phyloP scores from a whole-genome alignment of 2,113 vertebrate genomes.

The Terrapene triunguis region DNA sequence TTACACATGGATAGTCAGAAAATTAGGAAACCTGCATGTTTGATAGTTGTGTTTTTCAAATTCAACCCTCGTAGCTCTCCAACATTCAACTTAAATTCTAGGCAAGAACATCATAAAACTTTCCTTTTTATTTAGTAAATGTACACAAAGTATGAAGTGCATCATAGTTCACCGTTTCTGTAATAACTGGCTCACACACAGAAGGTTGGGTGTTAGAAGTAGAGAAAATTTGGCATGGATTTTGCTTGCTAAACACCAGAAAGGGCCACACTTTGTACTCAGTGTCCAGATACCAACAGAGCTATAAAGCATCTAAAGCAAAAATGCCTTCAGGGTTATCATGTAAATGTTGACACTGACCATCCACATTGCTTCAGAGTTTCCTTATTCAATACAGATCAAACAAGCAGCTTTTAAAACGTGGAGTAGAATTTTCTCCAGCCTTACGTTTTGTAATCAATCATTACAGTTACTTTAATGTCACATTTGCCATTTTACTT shows the following conservation, averaged over 20 bases:
- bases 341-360: not conserved
- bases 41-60: not conserved
- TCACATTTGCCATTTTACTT: not conserved
- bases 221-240: not conserved
- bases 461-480: not conserved
- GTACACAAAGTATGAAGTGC: not conserved
- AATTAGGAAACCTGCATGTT: not conserved
- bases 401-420: not conserved
- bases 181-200: not conserved
- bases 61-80: not conserved
- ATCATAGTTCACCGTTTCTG: not conserved
- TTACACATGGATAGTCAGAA: constrained; percentile 16
- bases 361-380: not conserved
- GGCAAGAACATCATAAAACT: not conserved
- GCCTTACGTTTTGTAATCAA: not conserved
- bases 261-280: not conserved
- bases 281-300: not conserved
- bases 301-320: not conserved
- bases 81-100: not conserved
- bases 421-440: not conserved
- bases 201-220: not conserved
- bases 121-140: not conserved
- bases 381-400: not conserved
- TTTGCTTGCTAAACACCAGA: not conserved
- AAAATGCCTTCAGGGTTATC: not conserved